These are phyloP conservation scores for Zosterops borbonicus DNA, from an alignment of 2,113 vertebrate genomes.

Conservation along the genomic window DNA sequence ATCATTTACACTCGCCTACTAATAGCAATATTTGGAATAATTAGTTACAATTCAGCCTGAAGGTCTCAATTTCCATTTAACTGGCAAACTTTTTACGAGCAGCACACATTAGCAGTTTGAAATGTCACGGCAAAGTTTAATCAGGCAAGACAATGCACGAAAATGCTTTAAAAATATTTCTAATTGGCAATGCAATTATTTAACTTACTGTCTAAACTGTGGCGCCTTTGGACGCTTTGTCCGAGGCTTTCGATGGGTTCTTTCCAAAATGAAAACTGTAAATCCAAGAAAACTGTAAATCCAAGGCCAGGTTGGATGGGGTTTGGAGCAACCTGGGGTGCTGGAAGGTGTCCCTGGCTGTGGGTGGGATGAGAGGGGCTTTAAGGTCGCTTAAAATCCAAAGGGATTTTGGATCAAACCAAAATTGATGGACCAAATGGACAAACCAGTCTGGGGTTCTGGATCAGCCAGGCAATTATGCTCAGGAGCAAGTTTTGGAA, in stretches of 20 bases:
- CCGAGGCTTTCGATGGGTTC: neutral
- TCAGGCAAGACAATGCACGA: neutral
- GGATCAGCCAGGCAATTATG: neutral
- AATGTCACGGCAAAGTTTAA: slow-evolving; percentile 23
- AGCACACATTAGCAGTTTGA: neutral
- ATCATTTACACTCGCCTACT: neutral
- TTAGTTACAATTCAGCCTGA: slow-evolving; percentile 30
- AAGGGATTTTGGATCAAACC: neutral
- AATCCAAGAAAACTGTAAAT: neutral
- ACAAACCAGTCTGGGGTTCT: neutral
- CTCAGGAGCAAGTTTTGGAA: neutral
- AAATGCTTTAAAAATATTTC: neutral
- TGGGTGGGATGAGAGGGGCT: neutral
- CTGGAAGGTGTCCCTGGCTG: neutral
- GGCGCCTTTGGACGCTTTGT: neutral
- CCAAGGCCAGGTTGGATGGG: neutral
- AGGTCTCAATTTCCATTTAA: slow-evolving; percentile 44
- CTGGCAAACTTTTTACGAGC: neutral
- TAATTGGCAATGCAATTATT: slow-evolving; percentile 2
- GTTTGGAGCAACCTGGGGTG: neutral
- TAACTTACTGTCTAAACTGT: neutral
- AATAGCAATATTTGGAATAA: slow-evolving; percentile 46
- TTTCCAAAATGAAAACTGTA: neutral
- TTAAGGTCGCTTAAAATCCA: neutral
- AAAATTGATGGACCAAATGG: too few relatives aligned